Base-by-base conservation (phyloP, 2,888 invertebrate species). In the Oscheius sp. region DNA sequence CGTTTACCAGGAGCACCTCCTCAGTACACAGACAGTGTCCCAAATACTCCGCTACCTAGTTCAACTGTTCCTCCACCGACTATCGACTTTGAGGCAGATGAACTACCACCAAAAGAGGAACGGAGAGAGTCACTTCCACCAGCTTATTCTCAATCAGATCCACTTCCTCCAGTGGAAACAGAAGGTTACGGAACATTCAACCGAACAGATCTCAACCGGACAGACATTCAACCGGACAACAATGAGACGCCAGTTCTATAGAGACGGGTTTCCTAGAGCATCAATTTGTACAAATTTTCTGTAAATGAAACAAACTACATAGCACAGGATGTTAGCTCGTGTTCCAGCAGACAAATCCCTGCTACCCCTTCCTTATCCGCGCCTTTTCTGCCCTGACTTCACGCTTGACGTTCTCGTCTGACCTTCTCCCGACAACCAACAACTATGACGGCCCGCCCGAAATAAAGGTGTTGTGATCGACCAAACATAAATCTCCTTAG, bases 1-100 rank as follows among this genome's bases (percentile, higher is more conserved):
- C 51, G 66, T 1, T 33, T 66, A 2, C 66, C 66, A 10, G 66
- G 66, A 13, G 66, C 66, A 2, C 66, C 66, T 13, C 66, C 66
- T 1, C 29, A 29, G 2, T 66, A 66, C 32, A 53, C 66, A 2
- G 51, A 66, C 29, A 35, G 21, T 21, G 5, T 63, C 5, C 63
- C 63, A 9, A 11, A n/a, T 29, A 47, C 63, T 48, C 63, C 63
- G 13, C 11, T 63, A 2, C 10, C 63, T n/a, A n/a, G n/a, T 47
- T 48, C 63, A 3, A 60, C 42, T 33, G 35, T n/a, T 13, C 48
- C 63, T 0, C 63, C 63, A n/a, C 53, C 66, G 13, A 21, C 53
- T 2, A n/a, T 21, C 11, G 53, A 53, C 9, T 51, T 66, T 29
- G 66, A 51, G 9, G 53, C 9, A 4, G 53, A 29, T 4, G 32